phyloP scores from a whole-genome alignment of 2,797 vertebrate species.

The Synaphobranchus kaupii region DNA sequence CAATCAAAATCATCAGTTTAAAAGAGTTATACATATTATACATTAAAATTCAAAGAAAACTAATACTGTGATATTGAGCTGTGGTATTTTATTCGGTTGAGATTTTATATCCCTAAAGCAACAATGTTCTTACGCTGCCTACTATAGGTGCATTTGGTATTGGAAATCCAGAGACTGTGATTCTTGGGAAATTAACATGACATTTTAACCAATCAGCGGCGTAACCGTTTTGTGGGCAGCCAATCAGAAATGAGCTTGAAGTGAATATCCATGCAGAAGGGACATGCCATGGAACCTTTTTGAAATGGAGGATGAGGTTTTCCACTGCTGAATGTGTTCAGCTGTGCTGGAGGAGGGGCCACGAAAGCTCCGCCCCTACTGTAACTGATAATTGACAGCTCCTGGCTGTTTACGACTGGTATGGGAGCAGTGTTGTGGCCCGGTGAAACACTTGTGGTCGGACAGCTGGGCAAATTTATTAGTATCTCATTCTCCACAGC shows the following conservation, averaged over 20 bases:
- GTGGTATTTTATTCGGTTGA: neutral
- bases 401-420: neutral
- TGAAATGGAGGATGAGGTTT: neutral
- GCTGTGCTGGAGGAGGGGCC: neutral
- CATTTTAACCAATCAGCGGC: neutral
- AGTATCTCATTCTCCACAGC: neutral
- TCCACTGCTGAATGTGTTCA: neutral
- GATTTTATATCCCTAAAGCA: no score
- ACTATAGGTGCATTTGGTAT: neutral
- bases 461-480: constrained; percentile 21
- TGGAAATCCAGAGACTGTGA: neutral
- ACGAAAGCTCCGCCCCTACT: neutral
- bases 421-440: neutral
- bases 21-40: neutral
- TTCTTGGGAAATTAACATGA: neutral
- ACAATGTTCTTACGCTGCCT: neutral
- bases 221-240: neutral
- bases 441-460: neutral
- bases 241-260: neutral
- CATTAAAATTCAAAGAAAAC: neutral
- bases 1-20: neutral
- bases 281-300: neutral
- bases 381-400: neutral
- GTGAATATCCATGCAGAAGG: neutral
- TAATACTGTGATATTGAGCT: neutral